A percentile compares a stretch with the other conserved stretches of the same genome.
phyloP scores from a whole-genome alignment of 2,888 invertebrate genomes.

The Zhuqinia jingwanae region DNA sequence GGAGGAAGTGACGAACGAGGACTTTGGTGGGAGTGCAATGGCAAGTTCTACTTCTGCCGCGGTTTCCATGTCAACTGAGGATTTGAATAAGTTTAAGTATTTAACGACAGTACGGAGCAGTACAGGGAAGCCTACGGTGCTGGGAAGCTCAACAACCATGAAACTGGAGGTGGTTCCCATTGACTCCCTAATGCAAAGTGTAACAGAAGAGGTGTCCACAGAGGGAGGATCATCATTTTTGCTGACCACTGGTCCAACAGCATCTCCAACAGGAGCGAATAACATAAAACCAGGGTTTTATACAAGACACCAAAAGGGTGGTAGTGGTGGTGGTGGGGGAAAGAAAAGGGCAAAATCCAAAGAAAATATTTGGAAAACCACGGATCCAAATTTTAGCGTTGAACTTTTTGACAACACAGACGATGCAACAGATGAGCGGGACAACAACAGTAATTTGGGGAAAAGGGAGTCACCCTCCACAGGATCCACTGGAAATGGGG shows the following conservation, averaged over 20 bases:
- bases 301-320: conserved; percentile 26
- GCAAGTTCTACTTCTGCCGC: conserved; percentile 1
- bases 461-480: conserved; percentile 46
- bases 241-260: conserved; percentile 13
- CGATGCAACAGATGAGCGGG: conserved; percentile 48
- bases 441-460: conserved; percentile 29
- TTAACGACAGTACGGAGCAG: neutral
- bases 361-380: conserved; percentile 47
- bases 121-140: conserved; percentile 3
- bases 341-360: conserved; percentile 39
- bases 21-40: neutral
- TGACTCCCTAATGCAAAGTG: conserved; percentile 30
- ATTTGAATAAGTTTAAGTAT: conserved; percentile 9
- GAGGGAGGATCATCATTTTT: neutral
- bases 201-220: conserved; percentile 11
- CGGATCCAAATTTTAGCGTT: conserved; percentile 57
- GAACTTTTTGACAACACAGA: conserved; percentile 56
- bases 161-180: conserved; percentile 53
- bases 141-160: conserved; percentile 12
- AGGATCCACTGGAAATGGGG: neutral
- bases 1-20: conserved; percentile 4
- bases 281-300: conserved; percentile 50
- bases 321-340: neutral
- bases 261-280: neutral
- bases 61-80: conserved; percentile 36